These are phyloP conservation scores for Aphaenogaster floridana DNA, from an alignment of 1,140 invertebrate species.

Conservation along the genomic window DNA sequence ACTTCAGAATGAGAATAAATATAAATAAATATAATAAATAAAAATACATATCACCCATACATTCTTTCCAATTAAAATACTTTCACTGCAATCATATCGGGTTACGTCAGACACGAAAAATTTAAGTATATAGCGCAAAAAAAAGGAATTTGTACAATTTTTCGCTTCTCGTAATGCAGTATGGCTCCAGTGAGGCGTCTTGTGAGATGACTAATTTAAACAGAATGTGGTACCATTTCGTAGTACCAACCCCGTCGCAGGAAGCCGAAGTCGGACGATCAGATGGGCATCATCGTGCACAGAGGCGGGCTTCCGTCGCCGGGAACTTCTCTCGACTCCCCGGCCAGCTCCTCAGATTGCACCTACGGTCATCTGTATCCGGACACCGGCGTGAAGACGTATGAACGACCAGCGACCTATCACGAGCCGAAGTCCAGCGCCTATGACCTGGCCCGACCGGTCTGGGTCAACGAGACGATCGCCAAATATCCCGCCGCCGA, in stretches of 20 bases:
- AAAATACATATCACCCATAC: background rate
- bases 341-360: constrained; percentile 79
- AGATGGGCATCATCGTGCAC: constrained; percentile 78
- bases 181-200: background rate
- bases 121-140: background rate
- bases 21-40: background rate
- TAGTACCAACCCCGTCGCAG: constrained; percentile 85
- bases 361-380: constrained; percentile 80
- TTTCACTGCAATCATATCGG: background rate
- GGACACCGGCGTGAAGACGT: constrained; percentile 73
- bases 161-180: background rate
- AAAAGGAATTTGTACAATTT: background rate
- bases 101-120: background rate
- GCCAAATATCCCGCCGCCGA: constrained; percentile 77
- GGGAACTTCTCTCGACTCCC: constrained; percentile 59
- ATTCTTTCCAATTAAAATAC: background rate
- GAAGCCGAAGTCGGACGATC: constrained; percentile 84
- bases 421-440: constrained; percentile 73
- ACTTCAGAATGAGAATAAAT: background rate
- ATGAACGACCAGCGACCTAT: constrained; percentile 80
- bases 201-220: background rate
- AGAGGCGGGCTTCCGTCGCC: constrained; percentile 69
- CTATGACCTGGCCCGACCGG: constrained; percentile 77
- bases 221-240: constrained; percentile 40
- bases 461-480: constrained; percentile 67